Conservation (phyloP, 2,888 invertebrate species). For the Nephrotoma guestfalica region DNA sequence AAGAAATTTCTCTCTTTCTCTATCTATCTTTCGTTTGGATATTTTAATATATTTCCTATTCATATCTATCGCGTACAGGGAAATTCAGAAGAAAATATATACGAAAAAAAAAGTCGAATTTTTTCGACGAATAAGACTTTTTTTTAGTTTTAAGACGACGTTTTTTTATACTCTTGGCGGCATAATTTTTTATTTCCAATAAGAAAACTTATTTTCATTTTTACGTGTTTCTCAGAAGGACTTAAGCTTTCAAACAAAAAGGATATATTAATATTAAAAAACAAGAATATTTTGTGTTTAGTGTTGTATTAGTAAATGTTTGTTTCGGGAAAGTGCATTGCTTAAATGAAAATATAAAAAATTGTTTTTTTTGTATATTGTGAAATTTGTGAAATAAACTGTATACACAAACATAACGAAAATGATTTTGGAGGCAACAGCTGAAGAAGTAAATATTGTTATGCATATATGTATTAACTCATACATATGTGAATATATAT, state of each 20-base stretch:
- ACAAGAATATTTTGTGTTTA: not conserved
- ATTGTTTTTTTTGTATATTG: not conserved
- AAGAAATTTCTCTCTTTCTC: not conserved
- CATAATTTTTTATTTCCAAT: conserved; percentile 11
- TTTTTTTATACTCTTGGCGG: conserved; percentile 7
- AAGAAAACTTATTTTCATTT: conserved; percentile 6
- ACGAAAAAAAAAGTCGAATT: not conserved
- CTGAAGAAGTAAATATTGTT: not conserved
- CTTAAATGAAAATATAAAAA: not conserved
- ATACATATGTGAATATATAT: not conserved
- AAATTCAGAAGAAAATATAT: not conserved
- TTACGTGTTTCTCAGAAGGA: not conserved
- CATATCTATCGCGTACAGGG: not conserved
- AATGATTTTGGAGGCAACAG: not conserved
- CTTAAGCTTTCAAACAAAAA: not conserved
- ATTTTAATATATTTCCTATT: conserved; percentile 14
- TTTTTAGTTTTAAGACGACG: conserved; percentile 8
- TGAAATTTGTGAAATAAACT: not conserved
- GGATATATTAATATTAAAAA: not conserved
- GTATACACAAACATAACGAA: not conserved
- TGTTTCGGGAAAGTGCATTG: not conserved
- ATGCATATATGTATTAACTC: not conserved
- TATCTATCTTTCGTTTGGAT: conserved; percentile 12
- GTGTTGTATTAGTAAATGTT: not conserved
- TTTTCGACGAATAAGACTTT: not conserved